Evolutionary conservation across 2,113 vertebrate species (phyloP).

Genomic region (Heloderma charlesbogerti): DNA sequence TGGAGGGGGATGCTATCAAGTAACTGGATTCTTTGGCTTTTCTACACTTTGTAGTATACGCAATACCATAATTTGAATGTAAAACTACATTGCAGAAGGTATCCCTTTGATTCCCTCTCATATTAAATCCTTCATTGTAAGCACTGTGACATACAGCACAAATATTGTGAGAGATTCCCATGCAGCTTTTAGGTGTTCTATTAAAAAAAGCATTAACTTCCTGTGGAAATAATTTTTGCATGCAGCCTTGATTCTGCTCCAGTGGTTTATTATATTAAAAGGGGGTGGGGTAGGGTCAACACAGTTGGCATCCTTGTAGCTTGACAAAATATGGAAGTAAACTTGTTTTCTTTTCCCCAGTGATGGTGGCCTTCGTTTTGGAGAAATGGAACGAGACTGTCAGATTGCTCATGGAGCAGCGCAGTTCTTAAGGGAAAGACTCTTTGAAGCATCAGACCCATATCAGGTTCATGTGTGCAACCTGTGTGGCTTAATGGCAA

Average conservation of each 20-base stretch:
- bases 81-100: not conserved
- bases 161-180: not conserved
- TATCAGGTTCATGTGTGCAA: conserved; percentile 99
- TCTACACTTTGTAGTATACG: not conserved
- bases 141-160: not conserved
- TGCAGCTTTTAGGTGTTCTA: not conserved
- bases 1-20: not conserved
- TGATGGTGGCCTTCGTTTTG: conserved; percentile 95
- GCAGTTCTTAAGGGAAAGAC: conserved; percentile 93
- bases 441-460: conserved; percentile 97
- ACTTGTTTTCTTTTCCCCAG: conserved; percentile 67
- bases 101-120: not conserved
- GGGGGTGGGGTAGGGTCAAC: not conserved
- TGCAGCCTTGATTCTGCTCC: not conserved
- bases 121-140: not conserved
- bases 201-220: not conserved
- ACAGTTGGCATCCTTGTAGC: not conserved
- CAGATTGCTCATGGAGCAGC: conserved; percentile 98
- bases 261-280: not conserved
- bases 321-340: not conserved
- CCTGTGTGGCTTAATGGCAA: conserved; percentile 97
- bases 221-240: not conserved
- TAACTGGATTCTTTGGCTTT: not conserved
- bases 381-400: conserved; percentile 99
- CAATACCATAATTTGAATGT: not conserved